Evolutionary conservation across 2,113 vertebrate species (phyloP).

Genomic region (Microcebus murinus): DNA sequence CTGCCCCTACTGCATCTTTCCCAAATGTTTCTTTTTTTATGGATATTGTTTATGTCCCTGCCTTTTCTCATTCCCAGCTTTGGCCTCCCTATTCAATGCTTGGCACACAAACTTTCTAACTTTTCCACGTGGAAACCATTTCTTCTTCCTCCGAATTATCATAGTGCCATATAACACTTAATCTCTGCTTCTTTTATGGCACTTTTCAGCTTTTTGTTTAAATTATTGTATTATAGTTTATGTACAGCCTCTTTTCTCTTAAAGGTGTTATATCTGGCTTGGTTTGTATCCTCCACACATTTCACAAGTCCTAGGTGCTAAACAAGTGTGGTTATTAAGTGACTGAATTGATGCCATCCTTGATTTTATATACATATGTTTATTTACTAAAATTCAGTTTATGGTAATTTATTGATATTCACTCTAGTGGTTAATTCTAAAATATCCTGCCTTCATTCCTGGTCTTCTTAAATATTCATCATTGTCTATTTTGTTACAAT

Average conservation of each 20-base stretch:
- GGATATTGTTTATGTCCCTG: background rate
- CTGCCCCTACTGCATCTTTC: background rate
- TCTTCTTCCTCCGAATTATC: background rate
- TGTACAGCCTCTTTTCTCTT: background rate
- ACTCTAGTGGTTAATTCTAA: background rate
- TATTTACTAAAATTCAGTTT: background rate
- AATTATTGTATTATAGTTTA: background rate
- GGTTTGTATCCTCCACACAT: background rate
- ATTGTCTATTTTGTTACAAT: background rate
- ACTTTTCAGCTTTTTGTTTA: background rate
- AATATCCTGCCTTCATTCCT: background rate
- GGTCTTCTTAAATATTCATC: background rate
- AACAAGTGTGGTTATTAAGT: background rate
- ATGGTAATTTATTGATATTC: background rate
- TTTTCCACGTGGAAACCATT: background rate
- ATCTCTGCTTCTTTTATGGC: background rate
- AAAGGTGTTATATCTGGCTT: background rate
- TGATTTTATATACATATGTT: background rate
- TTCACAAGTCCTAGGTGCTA: background rate
- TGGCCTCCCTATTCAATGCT: background rate
- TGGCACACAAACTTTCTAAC: background rate
- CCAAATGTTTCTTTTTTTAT: background rate
- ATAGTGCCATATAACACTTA: background rate
- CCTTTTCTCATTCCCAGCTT: background rate
- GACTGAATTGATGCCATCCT: background rate